phyloP scores from a whole-genome alignment of 2,113 vertebrate genomes.

The Ardeotis arabs region DNA sequence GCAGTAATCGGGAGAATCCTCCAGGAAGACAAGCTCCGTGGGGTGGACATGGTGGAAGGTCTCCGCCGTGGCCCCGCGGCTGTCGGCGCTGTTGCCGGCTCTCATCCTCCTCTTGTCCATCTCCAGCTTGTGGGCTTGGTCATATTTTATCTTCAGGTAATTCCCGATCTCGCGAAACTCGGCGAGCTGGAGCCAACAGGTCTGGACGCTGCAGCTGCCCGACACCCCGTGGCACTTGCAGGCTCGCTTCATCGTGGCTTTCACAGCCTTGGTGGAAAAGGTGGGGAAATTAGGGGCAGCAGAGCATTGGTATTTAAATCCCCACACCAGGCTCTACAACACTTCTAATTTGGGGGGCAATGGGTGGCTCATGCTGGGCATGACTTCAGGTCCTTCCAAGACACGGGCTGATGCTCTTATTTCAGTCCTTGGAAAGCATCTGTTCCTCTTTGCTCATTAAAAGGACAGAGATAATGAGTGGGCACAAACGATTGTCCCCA shows the following conservation, averaged over 20 bases:
- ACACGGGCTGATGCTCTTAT: background rate
- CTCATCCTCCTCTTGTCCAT: constrained; percentile 86
- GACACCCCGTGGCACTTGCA: constrained; percentile 98
- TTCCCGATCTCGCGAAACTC: constrained; percentile 90
- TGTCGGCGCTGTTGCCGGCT: constrained; percentile 90
- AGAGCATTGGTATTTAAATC: background rate
- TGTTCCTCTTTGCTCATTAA: background rate
- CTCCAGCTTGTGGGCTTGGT: constrained; percentile 89
- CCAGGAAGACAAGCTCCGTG: constrained; percentile 88
- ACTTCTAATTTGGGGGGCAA: accelerated
- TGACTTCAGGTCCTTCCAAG: background rate
- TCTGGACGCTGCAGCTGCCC: constrained; percentile 95
- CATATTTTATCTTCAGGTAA: constrained; percentile 90
- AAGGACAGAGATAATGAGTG: background rate
- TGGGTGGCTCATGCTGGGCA: accelerated
- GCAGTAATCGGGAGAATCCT: constrained; percentile 96
- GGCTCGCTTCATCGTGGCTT: constrained; percentile 86
- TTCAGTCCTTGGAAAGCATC: background rate
- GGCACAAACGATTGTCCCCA: background rate
- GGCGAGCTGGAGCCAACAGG: constrained; percentile 94
- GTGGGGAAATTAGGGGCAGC: background rate
- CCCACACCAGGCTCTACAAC: background rate
- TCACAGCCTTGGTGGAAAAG: constrained; percentile 81
- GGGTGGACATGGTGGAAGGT: constrained; percentile 81
- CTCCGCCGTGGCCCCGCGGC: constrained; percentile 78